Conservation (phyloP, 1,140 invertebrate species). For the Platyscapa corneri region DNA sequence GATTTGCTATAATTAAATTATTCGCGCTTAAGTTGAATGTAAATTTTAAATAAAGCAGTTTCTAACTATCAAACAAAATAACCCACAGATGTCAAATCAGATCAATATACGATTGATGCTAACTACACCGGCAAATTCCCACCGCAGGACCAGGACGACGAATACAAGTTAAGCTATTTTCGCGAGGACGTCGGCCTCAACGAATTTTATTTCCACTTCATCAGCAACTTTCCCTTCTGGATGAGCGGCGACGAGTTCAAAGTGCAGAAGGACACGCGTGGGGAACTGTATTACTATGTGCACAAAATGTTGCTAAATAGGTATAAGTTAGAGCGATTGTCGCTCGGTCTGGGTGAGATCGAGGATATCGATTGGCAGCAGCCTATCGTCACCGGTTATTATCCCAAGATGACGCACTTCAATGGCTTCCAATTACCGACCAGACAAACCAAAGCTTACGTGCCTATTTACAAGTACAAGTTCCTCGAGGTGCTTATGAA, state of each 20-base stretch:
- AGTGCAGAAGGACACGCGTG: slow-evolving; percentile 75
- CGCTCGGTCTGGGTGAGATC: slow-evolving; percentile 78
- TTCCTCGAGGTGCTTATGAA: slow-evolving; percentile 55
- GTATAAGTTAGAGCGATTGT: slow-evolving; percentile 82
- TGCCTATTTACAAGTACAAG: slow-evolving; percentile 65
- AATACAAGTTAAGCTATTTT: slow-evolving; percentile 79
- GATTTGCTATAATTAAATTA: too few relatives aligned
- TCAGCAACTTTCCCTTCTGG: slow-evolving; percentile 79
- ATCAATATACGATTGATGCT: slow-evolving; percentile 62
- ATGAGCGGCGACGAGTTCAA: slow-evolving; percentile 74
- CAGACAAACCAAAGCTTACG: slow-evolving; percentile 72
- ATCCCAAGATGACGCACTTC: slow-evolving; percentile 78
- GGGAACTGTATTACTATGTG: slow-evolving; percentile 78
- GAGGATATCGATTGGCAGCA: slow-evolving; percentile 74
- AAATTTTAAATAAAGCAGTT: too few relatives aligned
- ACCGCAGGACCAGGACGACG: slow-evolving; percentile 69
- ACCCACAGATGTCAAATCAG: background rate
- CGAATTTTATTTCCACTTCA: slow-evolving; percentile 79
- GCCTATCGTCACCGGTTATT: slow-evolving; percentile 77
- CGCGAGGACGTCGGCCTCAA: slow-evolving; percentile 82
- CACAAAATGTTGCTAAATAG: slow-evolving; percentile 79
- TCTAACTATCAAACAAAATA: too few relatives aligned
- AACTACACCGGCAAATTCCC: slow-evolving; percentile 76
- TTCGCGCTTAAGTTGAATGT: too few relatives aligned
- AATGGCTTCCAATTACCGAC: slow-evolving; percentile 78